phyloP scores from a whole-genome alignment of 1,140 invertebrate species.

The Cydia splendana region DNA sequence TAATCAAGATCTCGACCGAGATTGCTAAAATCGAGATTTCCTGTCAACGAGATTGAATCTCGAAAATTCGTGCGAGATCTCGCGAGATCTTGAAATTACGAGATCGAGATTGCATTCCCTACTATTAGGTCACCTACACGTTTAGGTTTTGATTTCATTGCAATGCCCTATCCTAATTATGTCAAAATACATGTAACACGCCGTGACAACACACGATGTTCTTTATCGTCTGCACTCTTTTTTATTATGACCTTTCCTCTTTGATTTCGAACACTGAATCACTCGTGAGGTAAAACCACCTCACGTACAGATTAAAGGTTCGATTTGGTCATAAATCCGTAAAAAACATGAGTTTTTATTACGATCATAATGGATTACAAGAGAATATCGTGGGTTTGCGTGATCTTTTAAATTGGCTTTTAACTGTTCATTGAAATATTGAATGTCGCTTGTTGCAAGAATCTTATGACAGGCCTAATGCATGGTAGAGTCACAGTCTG shows the following conservation, averaged over 20 bases:
- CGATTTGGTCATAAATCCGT: slow-evolving; percentile 21
- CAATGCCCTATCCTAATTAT: background rate
- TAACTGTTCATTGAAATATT: background rate
- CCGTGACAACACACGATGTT: background rate
- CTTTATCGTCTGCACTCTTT: background rate
- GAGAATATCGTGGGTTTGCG: background rate
- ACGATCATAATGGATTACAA: slow-evolving; percentile 4
- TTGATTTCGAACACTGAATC: slow-evolving; percentile 10
- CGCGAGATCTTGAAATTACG: too few species aligned
- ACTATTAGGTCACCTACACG: too few species aligned
- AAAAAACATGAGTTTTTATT: slow-evolving; percentile 22
- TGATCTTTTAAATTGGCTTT: background rate
- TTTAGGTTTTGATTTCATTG: background rate
- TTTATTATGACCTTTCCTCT: slow-evolving; percentile 8
- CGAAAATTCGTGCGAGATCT: too few species aligned
- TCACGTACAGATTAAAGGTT: slow-evolving; percentile 12
- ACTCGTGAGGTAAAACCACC: background rate
- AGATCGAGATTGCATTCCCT: too few species aligned
- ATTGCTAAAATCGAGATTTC: too few species aligned
- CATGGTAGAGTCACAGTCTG: too few species aligned
- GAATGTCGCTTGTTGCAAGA: too few species aligned
- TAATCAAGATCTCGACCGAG: too few species aligned
- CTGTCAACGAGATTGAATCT: too few species aligned
- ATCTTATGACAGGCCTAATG: too few species aligned
- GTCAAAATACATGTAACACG: background rate